These are phyloP conservation scores for Ambastaia sidthimunki DNA, from an alignment of 2,797 vertebrate species.

Conservation along the genomic window DNA sequence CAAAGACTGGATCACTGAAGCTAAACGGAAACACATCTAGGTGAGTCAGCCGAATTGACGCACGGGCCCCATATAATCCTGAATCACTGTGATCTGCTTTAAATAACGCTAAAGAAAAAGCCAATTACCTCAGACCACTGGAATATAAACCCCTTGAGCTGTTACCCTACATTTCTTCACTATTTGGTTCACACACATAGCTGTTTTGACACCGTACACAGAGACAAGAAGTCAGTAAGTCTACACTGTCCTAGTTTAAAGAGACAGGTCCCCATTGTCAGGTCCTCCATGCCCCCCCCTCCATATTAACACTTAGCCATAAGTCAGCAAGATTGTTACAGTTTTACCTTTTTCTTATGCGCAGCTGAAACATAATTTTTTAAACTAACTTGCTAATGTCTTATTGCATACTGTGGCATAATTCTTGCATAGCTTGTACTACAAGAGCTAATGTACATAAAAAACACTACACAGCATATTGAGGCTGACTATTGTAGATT, in stretches of 20 bases:
- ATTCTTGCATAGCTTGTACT: conserved; percentile 28
- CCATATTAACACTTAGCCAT: conserved; percentile 18
- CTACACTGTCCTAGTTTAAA: conserved; percentile 32
- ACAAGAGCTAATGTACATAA: background rate
- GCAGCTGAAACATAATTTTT: conserved; percentile 10
- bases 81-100: conserved; percentile 38
- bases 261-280: background rate
- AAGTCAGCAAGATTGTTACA: conserved; percentile 1
- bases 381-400: conserved; percentile 8
- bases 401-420: conserved; percentile 25
- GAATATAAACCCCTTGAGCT: conserved; percentile 12
- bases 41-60: conserved; percentile 43
- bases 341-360: conserved; percentile 7
- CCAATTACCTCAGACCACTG: conserved; percentile 23
- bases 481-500: conserved; percentile 24
- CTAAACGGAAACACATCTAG: conserved; percentile 45
- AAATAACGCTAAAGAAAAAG: conserved; percentile 28
- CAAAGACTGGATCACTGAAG: background rate
- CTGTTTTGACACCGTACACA: background rate
- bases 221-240: conserved; percentile 1
- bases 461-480: background rate
- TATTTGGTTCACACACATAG: background rate
- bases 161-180: conserved; percentile 23
- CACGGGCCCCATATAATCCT: conserved; percentile 46
- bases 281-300: background rate